Evolutionary conservation across 2,797 vertebrate genomes (phyloP).

Genomic region (Steatocranus sp.): DNA sequence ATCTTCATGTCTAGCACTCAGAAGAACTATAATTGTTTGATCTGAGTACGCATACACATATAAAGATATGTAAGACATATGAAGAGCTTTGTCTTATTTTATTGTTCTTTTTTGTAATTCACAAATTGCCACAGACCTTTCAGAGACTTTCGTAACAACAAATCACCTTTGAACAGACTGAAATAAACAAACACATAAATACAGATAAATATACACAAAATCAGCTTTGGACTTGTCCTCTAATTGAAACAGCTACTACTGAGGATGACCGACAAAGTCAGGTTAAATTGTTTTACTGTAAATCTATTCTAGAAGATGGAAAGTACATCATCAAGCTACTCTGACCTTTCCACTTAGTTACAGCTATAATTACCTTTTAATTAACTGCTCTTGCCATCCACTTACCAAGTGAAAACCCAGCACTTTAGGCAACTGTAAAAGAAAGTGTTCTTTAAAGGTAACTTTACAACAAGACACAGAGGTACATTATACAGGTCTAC

Average conservation of each 20-base stretch:
- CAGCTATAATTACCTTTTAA: constrained; percentile 47
- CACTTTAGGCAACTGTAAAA: constrained; percentile 8
- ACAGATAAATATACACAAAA: neutral
- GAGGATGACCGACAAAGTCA: neutral
- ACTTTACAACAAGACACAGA: constrained; percentile 15
- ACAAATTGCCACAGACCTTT: neutral
- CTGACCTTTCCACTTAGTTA: constrained; percentile 47
- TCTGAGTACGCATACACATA: neutral
- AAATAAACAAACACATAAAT: neutral
- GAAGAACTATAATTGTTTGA: neutral
- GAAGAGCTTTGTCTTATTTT: neutral
- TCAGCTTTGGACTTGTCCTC: neutral
- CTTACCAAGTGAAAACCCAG: constrained; percentile 31
- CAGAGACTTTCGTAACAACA: rapidly evolving
- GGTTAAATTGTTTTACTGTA: neutral
- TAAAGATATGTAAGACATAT: neutral
- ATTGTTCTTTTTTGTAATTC: neutral
- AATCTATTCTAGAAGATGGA: neutral
- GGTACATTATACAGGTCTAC: neutral
- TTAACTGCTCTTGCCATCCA: constrained; percentile 24
- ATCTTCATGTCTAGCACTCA: neutral
- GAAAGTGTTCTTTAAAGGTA: constrained; percentile 14
- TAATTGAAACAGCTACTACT: neutral
- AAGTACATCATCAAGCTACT: constrained; percentile 18
- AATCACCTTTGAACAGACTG: neutral